phyloP scores from a whole-genome alignment of 2,113 vertebrate species.

The Craseonycteris thonglongyai region DNA sequence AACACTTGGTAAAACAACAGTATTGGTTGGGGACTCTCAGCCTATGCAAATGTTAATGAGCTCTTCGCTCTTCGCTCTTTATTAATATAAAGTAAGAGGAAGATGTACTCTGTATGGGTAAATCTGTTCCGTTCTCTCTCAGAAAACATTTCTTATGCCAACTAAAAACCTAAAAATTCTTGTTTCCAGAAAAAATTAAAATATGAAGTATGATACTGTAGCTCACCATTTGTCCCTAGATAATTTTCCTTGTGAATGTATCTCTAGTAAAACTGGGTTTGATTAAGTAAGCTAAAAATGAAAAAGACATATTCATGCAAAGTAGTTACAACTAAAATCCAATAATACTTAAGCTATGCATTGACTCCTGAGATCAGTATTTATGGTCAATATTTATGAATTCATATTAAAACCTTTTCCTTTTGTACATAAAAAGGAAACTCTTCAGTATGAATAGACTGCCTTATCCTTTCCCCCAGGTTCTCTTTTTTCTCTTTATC shows the following conservation, averaged over 20 bases:
- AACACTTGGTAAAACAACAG: neutral
- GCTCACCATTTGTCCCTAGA: neutral
- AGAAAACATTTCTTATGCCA: neutral
- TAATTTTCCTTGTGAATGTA: neutral
- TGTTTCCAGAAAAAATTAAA: slow-evolving; percentile 27
- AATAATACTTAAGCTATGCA: neutral
- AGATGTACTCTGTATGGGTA: neutral
- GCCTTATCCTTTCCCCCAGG: neutral
- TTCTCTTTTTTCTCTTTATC: slow-evolving; percentile 39
- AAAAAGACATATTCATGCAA: neutral
- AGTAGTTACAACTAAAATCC: neutral
- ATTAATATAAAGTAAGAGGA: neutral
- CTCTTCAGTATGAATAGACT: slow-evolving; percentile 18
- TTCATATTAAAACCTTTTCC: neutral
- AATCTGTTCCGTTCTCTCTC: neutral
- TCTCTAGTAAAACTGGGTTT: slow-evolving; percentile 11
- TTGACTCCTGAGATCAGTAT: neutral
- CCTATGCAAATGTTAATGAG: slow-evolving; percentile 19
- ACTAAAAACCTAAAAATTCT: neutral
- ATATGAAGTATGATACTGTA: neutral
- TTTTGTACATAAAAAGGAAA: slow-evolving; percentile 32
- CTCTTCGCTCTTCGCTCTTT: neutral
- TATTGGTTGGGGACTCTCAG: neutral
- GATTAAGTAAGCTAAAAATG: slow-evolving; percentile 25
- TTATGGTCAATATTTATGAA: neutral